Base-by-base conservation (phyloP, 1,140 invertebrate genomes). In the Diachasmimorpha longicaudata region DNA sequence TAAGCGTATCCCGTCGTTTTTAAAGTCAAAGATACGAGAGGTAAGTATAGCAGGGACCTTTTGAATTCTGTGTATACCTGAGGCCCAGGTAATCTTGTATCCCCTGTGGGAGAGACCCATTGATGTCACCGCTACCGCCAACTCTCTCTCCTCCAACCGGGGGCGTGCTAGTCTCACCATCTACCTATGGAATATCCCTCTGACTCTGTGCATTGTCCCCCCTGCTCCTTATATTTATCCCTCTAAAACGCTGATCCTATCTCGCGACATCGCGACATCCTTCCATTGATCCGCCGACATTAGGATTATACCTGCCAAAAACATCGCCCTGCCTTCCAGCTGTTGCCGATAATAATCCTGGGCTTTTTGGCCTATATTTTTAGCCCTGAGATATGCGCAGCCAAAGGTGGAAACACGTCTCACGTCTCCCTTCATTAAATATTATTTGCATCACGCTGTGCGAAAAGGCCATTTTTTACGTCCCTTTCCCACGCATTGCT, bases 211-310 rank as follows among this genome's bases (percentile, higher is more conserved):
- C 42, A 63, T 63, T 63, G 74, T 70, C 67, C 48, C 44, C 67
- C 48, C 44, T 63, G 70, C 63, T 37, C 69, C 52, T 67, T 55
- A 76, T 58, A 72, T 71, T 66, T 39, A 76, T 42, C 31, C 74
- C 55, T 52, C 74, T 16, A 74, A 63, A 67, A 68, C 21, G 39
- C 21, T 52, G 77, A 76, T 82, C 72, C 79, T 86, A 85, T 87
- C 85, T 82, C 77, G 79, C 81, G 83, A 86, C 84, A 86, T 78
- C 82, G 72, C 80, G 82, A 88, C 87, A 87, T 85, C 85, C 80
- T 82, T 81, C 76, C 81, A 83, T 86, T 87, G 86, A 87, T 88
- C 86, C 84, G 85, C 85, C 86, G 85, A 85, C 83, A 78, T 42
- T 63, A 72, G 31, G 72, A 74, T 39, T 74, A 48, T 46, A 14